These are phyloP conservation scores for Drosophila orena DNA, from an alignment of 1,140 invertebrate genomes.

Conservation along the genomic window DNA sequence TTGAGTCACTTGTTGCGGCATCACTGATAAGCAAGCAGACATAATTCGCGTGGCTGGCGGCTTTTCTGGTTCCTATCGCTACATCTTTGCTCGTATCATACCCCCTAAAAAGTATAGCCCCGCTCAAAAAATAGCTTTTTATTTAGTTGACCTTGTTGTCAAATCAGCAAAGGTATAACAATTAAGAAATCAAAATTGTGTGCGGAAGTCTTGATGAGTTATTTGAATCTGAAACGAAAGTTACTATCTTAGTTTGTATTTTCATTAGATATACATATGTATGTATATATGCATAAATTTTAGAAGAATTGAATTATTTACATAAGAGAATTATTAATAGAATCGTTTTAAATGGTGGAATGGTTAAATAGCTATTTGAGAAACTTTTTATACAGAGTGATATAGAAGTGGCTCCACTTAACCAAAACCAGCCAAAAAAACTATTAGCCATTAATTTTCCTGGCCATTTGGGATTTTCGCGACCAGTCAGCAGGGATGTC, in stretches of 20 bases:
- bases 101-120: neutral
- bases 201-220: no score
- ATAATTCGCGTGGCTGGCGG: neutral
- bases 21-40: conserved; percentile 25
- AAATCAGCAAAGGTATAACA: neutral
- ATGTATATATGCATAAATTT: no score
- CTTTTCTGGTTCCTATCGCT: neutral
- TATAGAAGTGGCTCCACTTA: neutral
- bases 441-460: neutral
- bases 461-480: conserved; percentile 1
- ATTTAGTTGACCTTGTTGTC: neutral
- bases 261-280: no score
- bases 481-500: neutral
- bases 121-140: neutral
- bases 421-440: neutral
- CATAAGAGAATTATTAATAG: no score
- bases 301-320: no score
- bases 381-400: neutral
- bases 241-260: no score
- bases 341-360: no score
- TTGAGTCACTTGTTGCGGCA: conserved; percentile 13
- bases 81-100: neutral
- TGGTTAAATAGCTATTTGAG: no score
- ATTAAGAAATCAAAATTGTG: no score
- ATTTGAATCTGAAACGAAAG: no score